Conservation (phyloP, 1,140 invertebrate genomes). For the Rhizoglyphus robini region DNA sequence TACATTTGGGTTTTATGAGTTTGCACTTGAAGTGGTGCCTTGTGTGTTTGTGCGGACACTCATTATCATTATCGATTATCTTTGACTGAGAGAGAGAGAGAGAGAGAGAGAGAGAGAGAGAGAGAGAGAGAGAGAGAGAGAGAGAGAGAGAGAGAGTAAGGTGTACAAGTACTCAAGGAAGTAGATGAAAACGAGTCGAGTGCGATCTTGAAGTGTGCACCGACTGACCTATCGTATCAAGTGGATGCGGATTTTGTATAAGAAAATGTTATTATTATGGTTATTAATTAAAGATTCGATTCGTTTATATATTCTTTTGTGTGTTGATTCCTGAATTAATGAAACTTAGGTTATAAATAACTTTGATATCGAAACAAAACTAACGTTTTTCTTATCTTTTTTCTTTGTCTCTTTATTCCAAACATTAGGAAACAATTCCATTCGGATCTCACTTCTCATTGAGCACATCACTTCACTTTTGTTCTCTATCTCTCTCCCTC, state of each 20-base stretch:
- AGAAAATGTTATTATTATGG: neutral
- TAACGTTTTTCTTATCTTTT: too few relatives aligned
- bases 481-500: too few relatives aligned
- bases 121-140: neutral
- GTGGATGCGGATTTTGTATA: neutral
- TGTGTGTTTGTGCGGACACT: neutral
- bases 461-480: too few relatives aligned
- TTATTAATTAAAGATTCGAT: neutral
- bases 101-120: neutral
- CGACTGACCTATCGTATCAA: too few relatives aligned
- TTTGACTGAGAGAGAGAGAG: neutral
- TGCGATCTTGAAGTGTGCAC: too few relatives aligned
- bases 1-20: neutral
- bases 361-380: too few relatives aligned
- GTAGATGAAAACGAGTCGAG: neutral
- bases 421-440: too few relatives aligned
- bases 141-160: neutral
- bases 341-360: too few relatives aligned
- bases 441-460: too few relatives aligned
- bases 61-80: neutral
- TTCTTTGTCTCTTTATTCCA: too few relatives aligned
- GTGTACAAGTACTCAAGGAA: neutral
- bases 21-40: neutral
- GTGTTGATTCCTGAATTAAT: too few relatives aligned
- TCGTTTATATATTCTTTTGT: neutral